Evolutionary conservation across 2,888 invertebrate genomes (phyloP), one percentile per base, ranked within the genome.

Genomic region (Epinotia brunnichana): DNA sequence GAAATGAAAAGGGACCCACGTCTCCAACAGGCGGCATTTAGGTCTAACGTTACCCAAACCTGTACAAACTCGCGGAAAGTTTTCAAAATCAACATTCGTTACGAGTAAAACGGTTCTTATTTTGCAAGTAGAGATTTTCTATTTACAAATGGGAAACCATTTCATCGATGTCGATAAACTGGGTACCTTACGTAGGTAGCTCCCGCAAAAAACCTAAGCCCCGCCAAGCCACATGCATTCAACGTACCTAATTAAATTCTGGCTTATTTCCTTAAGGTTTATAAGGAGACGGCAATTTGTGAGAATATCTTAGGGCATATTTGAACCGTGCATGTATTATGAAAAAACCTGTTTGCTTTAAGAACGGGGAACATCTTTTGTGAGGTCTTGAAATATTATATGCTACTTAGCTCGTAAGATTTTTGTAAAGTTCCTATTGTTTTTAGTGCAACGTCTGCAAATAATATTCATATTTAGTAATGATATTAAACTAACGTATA

Each of bases 1-100:
- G 29, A 57, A 70, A 56, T 57, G 63, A 63, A 48, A 48, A 57
- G 48, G 70, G 63, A 63, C 41, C 2, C 15, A 21, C 54, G 64
- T 54, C 15, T 54, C 64, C 41, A 21, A 54, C 64, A 41, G 21
- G n/a, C 17, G 21, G 53, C 64, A 41, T 54, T 54, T 41, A 64
- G 35, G 35, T 35, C 35, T n/a, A 63, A 63, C 19, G 51, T 7
- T 63, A 53, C 21, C 19, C 21, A 41, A 54, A 66, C 35, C 2
- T 19, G 17, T 51, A 51, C 19, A 53, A 3, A 54, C n/a, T 39
- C 13, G 3, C 19, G 15, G 39, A 53, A 29, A 53, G 39, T 41
- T 41, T 54, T 21, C 54, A 39, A 54, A 54, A 54, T 66, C 54
- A 54, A 54, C 54, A 66, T 56, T 41, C 10, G 3, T 19, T 35